These are phyloP conservation scores for Microtus californicus DNA, from an alignment of 2,797 vertebrate species.

Conservation along the genomic window DNA sequence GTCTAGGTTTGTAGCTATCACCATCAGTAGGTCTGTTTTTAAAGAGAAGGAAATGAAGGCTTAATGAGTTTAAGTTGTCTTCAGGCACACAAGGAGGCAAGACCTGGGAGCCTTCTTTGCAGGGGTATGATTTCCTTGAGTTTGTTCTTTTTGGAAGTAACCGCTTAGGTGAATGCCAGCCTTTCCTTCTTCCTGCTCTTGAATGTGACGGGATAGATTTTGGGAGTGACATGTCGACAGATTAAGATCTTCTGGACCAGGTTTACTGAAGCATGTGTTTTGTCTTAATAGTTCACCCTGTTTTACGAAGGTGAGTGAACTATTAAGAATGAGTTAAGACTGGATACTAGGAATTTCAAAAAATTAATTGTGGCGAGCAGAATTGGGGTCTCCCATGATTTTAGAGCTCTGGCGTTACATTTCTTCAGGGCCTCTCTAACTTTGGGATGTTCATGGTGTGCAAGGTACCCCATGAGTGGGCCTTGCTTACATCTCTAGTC, in stretches of 20 bases:
- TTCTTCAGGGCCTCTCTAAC: neutral
- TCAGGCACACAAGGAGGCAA: neutral
- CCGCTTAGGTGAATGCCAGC: neutral
- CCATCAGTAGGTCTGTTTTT: neutral
- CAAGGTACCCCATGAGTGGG: neutral
- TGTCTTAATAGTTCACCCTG: neutral
- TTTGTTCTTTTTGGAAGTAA: neutral
- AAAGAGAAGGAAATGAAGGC: neutral
- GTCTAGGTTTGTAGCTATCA: neutral
- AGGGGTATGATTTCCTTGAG: neutral
- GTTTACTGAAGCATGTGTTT: neutral
- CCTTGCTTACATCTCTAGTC: neutral
- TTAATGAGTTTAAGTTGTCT: neutral
- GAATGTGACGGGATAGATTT: neutral
- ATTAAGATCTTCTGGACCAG: slow-evolving; percentile 17
- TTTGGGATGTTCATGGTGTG: neutral
- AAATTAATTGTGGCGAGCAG: neutral
- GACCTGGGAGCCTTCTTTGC: neutral
- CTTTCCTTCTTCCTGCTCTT: neutral
- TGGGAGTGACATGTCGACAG: neutral
- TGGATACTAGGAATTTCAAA: slow-evolving; percentile 16
- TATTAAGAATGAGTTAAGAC: neutral
- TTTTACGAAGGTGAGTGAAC: neutral
- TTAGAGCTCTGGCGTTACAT: neutral
- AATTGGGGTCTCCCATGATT: neutral